Evolutionary conservation across 1,140 invertebrate species (phyloP), one percentile per base, ranked within the genome.

Genomic region (Onthophagus taurus): DNA sequence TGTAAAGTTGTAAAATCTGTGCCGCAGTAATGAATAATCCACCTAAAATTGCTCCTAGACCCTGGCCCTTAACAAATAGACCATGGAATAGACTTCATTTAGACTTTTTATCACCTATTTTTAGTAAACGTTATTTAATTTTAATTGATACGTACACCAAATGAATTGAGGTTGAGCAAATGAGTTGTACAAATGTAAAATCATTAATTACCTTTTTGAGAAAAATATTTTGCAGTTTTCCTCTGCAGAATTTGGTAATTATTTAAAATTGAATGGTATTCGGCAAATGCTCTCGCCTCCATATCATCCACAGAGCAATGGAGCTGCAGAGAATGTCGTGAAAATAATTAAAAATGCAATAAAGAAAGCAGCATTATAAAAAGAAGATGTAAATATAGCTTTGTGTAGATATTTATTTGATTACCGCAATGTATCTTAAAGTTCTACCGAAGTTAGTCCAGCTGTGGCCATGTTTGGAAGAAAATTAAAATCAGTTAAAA

Each of bases 241-340:
- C 0, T 49, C 42, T 17, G 14, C 34, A 12, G 52, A 51, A 8
- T 61, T 62, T 38, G 6, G 43, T 31, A 26, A 36, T 19, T 62
- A 60, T 45, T 35, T 54, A 14, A 31, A 42, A 26, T 6, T 33
- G 19, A 51, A 56, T 35, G 56, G 53, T 13, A 31, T 58, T 8
- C 46, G 51, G 26, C 49, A 53, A 21, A 45, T 31, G 8, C 47
- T 50, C 26, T 36, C 49, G 5, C 44, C 52, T 3, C 48, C 49
- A 8, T 58, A 55, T 34, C 38, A 51, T 35, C 48, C 50, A 5
- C 19, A 48, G 9, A 51, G 50, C 11, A 59, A 57, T 34, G 57
- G 54, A 1, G 49, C 49, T 35, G 50, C 55, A 8, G 60, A 59
- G 48, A 57, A 53, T 39, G 52, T 54, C 18, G 54, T 64, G 3